Conservation (phyloP, 2,113 vertebrate species). For the Leucosticte australis region DNA sequence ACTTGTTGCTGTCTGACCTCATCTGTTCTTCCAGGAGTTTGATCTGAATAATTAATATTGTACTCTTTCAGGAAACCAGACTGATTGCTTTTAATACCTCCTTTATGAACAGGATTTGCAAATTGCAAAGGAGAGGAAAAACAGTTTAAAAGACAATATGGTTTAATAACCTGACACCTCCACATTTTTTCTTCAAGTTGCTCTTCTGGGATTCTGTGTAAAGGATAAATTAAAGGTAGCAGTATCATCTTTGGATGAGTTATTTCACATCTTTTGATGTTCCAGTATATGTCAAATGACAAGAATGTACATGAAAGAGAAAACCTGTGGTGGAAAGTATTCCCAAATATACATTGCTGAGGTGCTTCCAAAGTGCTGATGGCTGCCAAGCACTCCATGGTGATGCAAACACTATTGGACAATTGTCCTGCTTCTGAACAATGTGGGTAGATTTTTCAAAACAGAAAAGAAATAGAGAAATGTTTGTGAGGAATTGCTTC, state of each 20-base stretch:
- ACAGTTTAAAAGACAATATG: not conserved
- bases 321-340: not conserved
- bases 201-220: not conserved
- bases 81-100: constrained; percentile 10
- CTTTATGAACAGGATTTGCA: not conserved
- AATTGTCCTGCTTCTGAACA: not conserved
- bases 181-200: not conserved
- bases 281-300: not conserved
- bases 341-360: not conserved
- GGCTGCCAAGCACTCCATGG: not conserved
- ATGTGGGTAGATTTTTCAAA: not conserved
- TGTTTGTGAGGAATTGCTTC: not conserved
- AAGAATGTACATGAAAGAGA: not conserved
- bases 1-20: not conserved
- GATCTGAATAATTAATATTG: constrained; percentile 15
- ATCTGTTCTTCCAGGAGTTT: not conserved
- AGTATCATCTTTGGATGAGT: not conserved
- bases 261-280: not conserved
- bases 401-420: not conserved
- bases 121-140: not conserved
- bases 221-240: not conserved
- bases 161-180: not conserved
- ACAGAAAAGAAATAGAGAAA: not conserved
- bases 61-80: not conserved
- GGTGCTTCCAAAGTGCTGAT: not conserved